A percentile compares a stretch with the other conserved stretches of the same genome.
Conservation (phyloP, 1,140 invertebrate species). For the Drosophila paulistorum region DNA sequence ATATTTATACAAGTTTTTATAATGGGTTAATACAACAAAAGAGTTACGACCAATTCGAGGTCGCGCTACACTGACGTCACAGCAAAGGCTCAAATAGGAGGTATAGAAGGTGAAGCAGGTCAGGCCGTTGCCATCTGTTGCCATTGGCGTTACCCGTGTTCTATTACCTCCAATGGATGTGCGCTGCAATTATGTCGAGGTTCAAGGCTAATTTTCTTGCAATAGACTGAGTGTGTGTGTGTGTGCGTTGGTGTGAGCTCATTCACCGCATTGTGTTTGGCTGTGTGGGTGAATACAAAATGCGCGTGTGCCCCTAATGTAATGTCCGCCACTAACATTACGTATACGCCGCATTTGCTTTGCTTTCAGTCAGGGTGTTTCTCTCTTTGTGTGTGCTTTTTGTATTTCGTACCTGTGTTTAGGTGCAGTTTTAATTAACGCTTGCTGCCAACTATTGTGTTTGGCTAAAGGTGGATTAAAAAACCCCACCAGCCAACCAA, state of each 20-base stretch:
- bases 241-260: constrained; percentile 22
- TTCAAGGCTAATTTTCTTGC: constrained; percentile 78
- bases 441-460: constrained; percentile 15
- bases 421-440: constrained; percentile 68
- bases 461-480: constrained; percentile 60
- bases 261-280: constrained; percentile 51
- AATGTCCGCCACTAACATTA: constrained; percentile 58
- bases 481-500: constrained; percentile 12
- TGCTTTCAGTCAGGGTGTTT: neutral
- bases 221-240: constrained; percentile 34
- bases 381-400: neutral
- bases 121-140: constrained; percentile 39
- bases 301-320: constrained; percentile 72
- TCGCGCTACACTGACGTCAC: constrained; percentile 53
- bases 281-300: constrained; percentile 48
- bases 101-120: neutral
- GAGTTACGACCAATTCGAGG: neutral
- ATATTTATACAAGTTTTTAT: neutral
- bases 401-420: constrained; percentile 5
- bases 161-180: constrained; percentile 62
- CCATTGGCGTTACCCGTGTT: constrained; percentile 14
- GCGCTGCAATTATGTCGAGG: constrained; percentile 75
- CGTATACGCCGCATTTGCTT: constrained; percentile 67
- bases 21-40: constrained; percentile 12
- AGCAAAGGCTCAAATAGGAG: neutral